Percentiles rank a stretch among this genome's conserved stretches.
Conservation (phyloP, 1,140 invertebrate genomes). For the Ylistrum balloti region DNA sequence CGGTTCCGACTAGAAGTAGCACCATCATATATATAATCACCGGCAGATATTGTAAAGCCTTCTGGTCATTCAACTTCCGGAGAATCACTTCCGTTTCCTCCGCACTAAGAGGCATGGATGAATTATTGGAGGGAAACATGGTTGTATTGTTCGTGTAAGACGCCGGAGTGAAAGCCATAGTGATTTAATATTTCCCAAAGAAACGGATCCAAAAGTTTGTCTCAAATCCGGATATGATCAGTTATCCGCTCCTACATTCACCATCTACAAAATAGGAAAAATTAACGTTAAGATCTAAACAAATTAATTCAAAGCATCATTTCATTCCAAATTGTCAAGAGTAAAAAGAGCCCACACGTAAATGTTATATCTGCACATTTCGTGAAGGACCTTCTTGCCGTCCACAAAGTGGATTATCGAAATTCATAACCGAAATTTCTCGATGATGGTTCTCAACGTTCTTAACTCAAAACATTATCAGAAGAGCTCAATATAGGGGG, state of each 20-base stretch:
- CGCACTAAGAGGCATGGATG: neutral
- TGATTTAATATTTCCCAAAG: neutral
- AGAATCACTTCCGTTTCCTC: neutral
- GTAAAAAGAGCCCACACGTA: too few relatives aligned
- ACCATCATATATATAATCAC: slow-evolving; percentile 76
- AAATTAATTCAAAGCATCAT: too few relatives aligned
- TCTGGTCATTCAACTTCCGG: slow-evolving; percentile 70
- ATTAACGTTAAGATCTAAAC: neutral
- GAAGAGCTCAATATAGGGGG: too few relatives aligned
- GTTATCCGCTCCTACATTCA: neutral
- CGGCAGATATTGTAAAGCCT: slow-evolving; percentile 75
- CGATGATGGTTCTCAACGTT: too few relatives aligned
- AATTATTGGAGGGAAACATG: neutral
- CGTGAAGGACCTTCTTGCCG: too few relatives aligned
- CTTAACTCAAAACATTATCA: too few relatives aligned
- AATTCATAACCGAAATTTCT: too few relatives aligned
- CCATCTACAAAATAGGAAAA: neutral
- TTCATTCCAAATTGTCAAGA: too few relatives aligned
- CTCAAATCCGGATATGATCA: neutral
- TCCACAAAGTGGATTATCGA: too few relatives aligned
- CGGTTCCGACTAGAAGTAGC: slow-evolving; percentile 74
- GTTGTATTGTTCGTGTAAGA: neutral
- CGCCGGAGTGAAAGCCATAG: neutral
- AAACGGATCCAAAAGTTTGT: neutral
- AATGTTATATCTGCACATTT: too few relatives aligned